A percentile compares a stretch with the other conserved stretches of the same genome.
phyloP scores from a whole-genome alignment of 2,113 vertebrate species.

The Orientallactaga bullata region DNA sequence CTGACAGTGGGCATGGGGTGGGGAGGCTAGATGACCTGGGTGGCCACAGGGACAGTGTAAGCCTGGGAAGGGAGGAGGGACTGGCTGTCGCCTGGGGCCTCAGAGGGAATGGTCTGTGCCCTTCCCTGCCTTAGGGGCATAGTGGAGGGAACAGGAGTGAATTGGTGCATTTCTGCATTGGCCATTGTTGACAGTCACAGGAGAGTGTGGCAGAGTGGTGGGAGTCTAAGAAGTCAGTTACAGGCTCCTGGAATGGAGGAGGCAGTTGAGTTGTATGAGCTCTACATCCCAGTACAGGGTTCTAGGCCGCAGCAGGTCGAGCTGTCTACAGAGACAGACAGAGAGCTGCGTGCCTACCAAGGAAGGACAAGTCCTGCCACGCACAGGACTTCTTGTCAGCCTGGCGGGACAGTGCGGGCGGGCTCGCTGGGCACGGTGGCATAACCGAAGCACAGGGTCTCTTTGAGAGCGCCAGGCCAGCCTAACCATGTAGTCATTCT shows the following conservation, averaged over 20 bases:
- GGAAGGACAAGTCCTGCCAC: background rate
- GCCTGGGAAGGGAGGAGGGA: background rate
- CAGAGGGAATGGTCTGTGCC: background rate
- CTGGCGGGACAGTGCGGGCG: no score
- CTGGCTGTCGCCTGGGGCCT: rapidly evolving
- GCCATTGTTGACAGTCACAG: background rate
- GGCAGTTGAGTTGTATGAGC: background rate
- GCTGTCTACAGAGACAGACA: background rate
- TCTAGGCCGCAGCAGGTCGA: background rate
- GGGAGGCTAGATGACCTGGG: no score
- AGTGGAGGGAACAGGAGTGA: background rate
- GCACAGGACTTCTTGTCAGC: background rate
- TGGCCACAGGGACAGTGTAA: background rate
- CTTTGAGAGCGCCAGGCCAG: background rate
- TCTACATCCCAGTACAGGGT: background rate
- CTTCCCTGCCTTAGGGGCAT: background rate
- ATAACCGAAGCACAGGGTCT: no score
- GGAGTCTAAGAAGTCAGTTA: background rate
- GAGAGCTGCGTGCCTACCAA: background rate
- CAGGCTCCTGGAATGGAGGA: background rate
- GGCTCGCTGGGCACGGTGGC: no score
- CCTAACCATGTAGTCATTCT: background rate
- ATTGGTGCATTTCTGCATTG: rapidly evolving
- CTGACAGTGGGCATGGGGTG: rapidly evolving
- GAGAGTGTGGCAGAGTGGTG: background rate